These are phyloP conservation scores for Xenops minutus DNA, from an alignment of 2,797 vertebrate species.

Conservation along the genomic window DNA sequence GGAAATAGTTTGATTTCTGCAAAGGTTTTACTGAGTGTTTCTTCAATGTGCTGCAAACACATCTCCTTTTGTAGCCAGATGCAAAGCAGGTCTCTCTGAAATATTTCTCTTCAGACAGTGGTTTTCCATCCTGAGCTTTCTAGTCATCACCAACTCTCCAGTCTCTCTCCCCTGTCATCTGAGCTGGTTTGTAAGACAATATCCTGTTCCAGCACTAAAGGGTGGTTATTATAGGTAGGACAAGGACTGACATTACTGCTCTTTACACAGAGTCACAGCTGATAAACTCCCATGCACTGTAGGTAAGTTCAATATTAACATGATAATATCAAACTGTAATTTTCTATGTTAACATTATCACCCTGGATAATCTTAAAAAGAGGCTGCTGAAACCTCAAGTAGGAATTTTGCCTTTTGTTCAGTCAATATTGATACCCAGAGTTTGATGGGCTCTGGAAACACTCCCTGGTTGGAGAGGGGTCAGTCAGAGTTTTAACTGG, in stretches of 20 bases:
- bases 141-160: background rate
- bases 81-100: background rate
- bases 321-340: background rate
- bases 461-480: background rate
- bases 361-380: background rate
- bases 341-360: background rate
- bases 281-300: background rate
- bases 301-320: background rate
- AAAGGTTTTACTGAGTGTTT: background rate
- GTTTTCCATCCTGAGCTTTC: background rate
- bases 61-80: background rate
- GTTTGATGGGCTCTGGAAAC: background rate
- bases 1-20: background rate
- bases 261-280: background rate
- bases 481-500: background rate
- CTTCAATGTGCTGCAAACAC: background rate
- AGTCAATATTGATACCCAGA: background rate
- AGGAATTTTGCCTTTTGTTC: background rate
- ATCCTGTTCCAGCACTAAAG: conserved; percentile 2
- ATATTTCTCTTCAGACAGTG: background rate
- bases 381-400: background rate
- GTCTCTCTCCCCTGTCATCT: conserved; percentile 10
- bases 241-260: background rate
- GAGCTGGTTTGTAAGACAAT: conserved; percentile 15
- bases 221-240: background rate